Evolutionary conservation across 1,140 invertebrate genomes (phyloP), one percentile per base, ranked within the genome.

Genomic region (Agrilus planipennis): DNA sequence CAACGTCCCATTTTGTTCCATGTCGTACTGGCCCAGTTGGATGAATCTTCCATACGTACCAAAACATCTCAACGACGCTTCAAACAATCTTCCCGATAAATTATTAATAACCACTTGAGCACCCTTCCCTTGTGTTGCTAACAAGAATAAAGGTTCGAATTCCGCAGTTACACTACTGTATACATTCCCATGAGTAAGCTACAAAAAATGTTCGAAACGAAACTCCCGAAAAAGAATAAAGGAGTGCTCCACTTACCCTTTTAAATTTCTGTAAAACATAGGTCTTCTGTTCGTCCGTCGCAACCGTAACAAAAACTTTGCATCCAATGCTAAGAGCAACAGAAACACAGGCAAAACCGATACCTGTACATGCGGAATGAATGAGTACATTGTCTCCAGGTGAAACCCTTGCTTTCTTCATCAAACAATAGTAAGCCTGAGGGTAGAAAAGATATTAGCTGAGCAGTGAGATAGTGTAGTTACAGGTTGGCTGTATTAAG

Each of bases 401-500:
- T 53, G 73, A 73, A 67, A 98, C 76, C 45, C 76, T 65, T 27
- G 91, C 93, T 49, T 93, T 72, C 17, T 92, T 76, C 20, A 84
- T 62, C 10, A 97, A 65, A 6, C 90, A 88, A 64, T 96, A 97
- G 62, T 94, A 96, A 25, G 78, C 81, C 53, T 75, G 59, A 27
- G n/a, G n/a, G n/a, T n/a, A n/a, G n/a, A n/a, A n/a, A n/a, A n/a
- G n/a, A n/a, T n/a, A n/a, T n/a, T n/a, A n/a, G n/a, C n/a, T n/a
- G n/a, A n/a, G n/a, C n/a, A n/a, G n/a, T n/a, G n/a, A n/a, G n/a
- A n/a, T n/a, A n/a, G n/a, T n/a, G n/a, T n/a, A n/a, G n/a, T n/a
- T n/a, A n/a, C n/a, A n/a, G n/a, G n/a, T n/a, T n/a, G n/a, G n/a
- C n/a, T n/a, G n/a, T n/a, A n/a, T n/a, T n/a, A n/a, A n/a, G n/a